These are phyloP conservation scores for Hyposmocoma kahamanoa DNA, from an alignment of 1,140 invertebrate species.

Conservation along the genomic window DNA sequence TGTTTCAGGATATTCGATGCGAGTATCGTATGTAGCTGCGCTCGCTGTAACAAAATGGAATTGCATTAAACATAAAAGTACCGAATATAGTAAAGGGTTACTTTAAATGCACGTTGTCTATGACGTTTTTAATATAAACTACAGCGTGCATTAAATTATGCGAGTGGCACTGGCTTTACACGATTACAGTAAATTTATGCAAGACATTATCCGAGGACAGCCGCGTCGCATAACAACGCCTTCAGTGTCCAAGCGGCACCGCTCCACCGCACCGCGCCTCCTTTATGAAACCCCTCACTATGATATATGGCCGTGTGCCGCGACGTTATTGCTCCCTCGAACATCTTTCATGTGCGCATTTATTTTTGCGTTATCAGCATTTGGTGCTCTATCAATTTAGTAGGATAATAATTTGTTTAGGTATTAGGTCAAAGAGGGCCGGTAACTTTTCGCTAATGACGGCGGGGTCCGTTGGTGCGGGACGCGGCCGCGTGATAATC, in stretches of 20 bases:
- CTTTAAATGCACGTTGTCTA: constrained; percentile 6
- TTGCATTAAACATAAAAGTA: no score
- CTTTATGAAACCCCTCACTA: constrained; percentile 55
- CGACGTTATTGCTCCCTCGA: constrained; percentile 54
- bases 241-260: constrained; percentile 51
- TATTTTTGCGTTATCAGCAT: not conserved
- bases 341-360: constrained; percentile 30
- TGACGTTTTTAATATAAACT: constrained; percentile 27
- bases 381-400: not conserved
- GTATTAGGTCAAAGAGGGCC: constrained; percentile 16
- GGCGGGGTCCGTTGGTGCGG: constrained; percentile 21
- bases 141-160: constrained; percentile 46
- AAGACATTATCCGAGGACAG: constrained; percentile 65
- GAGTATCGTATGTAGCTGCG: no score
- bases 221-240: constrained; percentile 60
- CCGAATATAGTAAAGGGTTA: no score
- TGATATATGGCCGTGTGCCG: constrained; percentile 56
- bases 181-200: constrained; percentile 67
- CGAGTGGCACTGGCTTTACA: constrained; percentile 40
- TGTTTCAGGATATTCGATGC: no score
- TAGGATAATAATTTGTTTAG: constrained; percentile 1
- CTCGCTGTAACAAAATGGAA: no score
- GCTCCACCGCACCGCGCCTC: constrained; percentile 26
- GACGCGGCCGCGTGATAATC: constrained; percentile 56
- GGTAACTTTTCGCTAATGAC: constrained; percentile 55